Evolutionary conservation across 2,888 invertebrate species (phyloP), one percentile per base, ranked within the genome.

Genomic region (Dynastes tityus): DNA sequence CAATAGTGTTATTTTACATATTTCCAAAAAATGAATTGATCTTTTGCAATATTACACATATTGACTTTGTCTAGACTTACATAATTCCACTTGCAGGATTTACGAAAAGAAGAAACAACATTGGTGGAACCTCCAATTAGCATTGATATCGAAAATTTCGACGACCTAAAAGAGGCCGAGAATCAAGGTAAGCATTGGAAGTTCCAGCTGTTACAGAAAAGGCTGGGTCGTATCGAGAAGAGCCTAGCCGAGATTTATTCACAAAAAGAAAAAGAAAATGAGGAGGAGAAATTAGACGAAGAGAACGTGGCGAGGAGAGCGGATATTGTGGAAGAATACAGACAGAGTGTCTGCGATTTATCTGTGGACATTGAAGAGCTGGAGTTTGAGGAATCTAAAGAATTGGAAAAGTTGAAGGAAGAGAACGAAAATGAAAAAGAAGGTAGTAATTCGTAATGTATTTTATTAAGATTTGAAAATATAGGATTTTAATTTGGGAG

Each of bases 141-240:
- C 8, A 5, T n/a, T 3, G 13, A 64, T 45, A 55, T 29, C 13
- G 71, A 71, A 2, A 53, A 37, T 0, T 78, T 71, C n/a, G 77
- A 77, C 29, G 27, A 74, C 13, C 63, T 82, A 22, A 76, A 78
- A 58, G 63, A 49, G 2, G 80, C 74, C 3, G 80, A 80, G 13
- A 78, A 74, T 16, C 71, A 78, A 37, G 81, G 80, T 27, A 81
- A 79, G 64, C 76, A 70, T 8, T 82, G 82, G 82, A 81, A 80
- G 55, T 80, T 80, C 22, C 29, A 76, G 22, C 68, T 78, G 32
- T 13, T 81, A 13, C 78, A 81, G 27, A 76, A 79, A 32, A 74
- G 80, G 63, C 74, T 82, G 13, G 71, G 80, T 55, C 65, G 16
- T n/a, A 82, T 82, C 9, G 80, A 82, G 22, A 82, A 78, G 67